Evolutionary conservation across 2,113 vertebrate species (phyloP).

Genomic region (Actenoides lindsayi): DNA sequence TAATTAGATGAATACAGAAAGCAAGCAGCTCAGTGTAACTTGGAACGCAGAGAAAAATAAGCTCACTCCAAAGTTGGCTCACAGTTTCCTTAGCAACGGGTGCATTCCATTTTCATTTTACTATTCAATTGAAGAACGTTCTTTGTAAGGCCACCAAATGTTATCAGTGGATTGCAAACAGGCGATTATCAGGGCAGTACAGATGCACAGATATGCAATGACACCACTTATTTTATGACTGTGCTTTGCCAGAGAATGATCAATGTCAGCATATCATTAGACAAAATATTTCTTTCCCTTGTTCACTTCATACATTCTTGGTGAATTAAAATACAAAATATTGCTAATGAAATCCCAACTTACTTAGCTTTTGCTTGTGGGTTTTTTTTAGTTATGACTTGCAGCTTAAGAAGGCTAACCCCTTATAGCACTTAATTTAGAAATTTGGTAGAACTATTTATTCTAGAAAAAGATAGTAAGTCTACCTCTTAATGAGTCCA

Average conservation of each 20-base stretch:
- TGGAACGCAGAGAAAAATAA: not conserved
- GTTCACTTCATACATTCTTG: not conserved
- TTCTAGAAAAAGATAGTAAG: not conserved
- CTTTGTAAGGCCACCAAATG: constrained; percentile 40
- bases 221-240: constrained; percentile 61
- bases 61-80: not conserved
- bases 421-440: constrained; percentile 1
- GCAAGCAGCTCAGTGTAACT: constrained; percentile 11
- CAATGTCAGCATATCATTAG: not conserved
- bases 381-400: not conserved
- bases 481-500: not conserved
- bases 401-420: not conserved
- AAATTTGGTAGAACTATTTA: not conserved
- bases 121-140: not conserved
- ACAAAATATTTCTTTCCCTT: constrained; percentile 38
- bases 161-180: constrained; percentile 41
- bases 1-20: constrained; percentile 51
- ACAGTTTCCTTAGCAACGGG: constrained; percentile 75
- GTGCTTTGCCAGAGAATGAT: constrained; percentile 44
- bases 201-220: constrained; percentile 27
- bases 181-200: constrained; percentile 54
- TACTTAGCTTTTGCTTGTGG: not conserved
- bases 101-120: not conserved
- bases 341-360: constrained; percentile 21
- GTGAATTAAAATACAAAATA: not conserved